These are phyloP conservation scores for Eledona agricola DNA, from an alignment of 2,888 invertebrate species.

Conservation along the genomic window DNA sequence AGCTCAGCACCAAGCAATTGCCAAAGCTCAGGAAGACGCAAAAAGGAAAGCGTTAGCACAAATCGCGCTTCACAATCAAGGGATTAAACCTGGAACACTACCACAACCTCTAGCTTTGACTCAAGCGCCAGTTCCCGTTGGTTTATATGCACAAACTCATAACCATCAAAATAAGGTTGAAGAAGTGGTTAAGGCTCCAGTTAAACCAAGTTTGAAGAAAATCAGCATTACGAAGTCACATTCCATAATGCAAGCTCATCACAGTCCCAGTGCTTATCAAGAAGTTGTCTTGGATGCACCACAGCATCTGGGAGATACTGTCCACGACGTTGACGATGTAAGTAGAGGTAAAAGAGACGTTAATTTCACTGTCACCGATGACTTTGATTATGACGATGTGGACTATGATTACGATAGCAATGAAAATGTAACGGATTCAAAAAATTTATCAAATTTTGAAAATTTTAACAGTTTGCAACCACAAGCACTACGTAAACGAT, in stretches of 20 bases:
- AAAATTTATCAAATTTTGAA: slow-evolving; percentile 18
- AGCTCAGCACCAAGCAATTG: slow-evolving; percentile 53
- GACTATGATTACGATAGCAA: slow-evolving; percentile 36
- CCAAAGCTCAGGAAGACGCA: slow-evolving; percentile 41
- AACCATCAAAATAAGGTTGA: slow-evolving; percentile 6
- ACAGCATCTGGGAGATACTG: slow-evolving; percentile 13
- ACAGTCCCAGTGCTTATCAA: slow-evolving; percentile 30
- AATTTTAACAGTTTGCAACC: slow-evolving; percentile 32
- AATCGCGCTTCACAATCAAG: slow-evolving; percentile 48
- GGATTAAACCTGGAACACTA: not conserved
- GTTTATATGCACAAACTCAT: slow-evolving; percentile 43
- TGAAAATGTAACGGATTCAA: slow-evolving; percentile 12
- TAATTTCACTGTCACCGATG: slow-evolving; percentile 31
- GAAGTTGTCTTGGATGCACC: slow-evolving; percentile 36
- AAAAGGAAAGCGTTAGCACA: slow-evolving; percentile 43
- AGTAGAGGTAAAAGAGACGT: slow-evolving; percentile 6
- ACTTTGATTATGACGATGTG: slow-evolving; percentile 39
- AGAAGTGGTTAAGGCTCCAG: slow-evolving; percentile 13
- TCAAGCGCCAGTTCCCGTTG: slow-evolving; percentile 13
- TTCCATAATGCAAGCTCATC: slow-evolving; percentile 10
- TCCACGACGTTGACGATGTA: slow-evolving; percentile 10
- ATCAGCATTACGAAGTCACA: slow-evolving; percentile 16
- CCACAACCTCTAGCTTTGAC: slow-evolving; percentile 6
- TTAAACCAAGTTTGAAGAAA: slow-evolving; percentile 18
- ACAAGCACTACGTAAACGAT: slow-evolving; percentile 26